A percentile compares a stretch with the other conserved stretches of the same genome.
phyloP scores from a whole-genome alignment of 2,888 invertebrate genomes.

The Cheilosia soror region DNA sequence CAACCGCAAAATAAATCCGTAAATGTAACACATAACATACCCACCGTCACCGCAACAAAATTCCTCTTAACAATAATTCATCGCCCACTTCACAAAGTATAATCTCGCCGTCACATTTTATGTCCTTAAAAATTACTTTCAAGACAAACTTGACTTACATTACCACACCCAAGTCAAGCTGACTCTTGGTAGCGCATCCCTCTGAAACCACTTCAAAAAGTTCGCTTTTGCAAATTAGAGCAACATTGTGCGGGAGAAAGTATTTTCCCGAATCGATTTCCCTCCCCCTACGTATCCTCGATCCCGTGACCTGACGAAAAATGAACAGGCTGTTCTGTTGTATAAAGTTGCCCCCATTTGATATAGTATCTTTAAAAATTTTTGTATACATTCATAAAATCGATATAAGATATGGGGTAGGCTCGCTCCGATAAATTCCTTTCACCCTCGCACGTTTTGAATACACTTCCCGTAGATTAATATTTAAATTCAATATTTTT shows the following conservation, averaged over 20 bases:
- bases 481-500: conserved; percentile 68
- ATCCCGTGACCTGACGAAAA: neutral
- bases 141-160: conserved; percentile 54
- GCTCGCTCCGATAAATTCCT: neutral
- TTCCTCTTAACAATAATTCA: conserved; percentile 26
- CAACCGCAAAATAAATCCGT: conserved; percentile 12
- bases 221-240: conserved; percentile 61
- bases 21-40: conserved; percentile 31
- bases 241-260: conserved; percentile 58
- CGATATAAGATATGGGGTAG: conserved; percentile 47
- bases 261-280: conserved; percentile 54
- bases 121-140: conserved; percentile 61
- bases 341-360: neutral
- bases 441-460: neutral
- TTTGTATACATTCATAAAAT: conserved; percentile 50
- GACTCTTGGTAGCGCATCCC: conserved; percentile 18
- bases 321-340: conserved; percentile 22
- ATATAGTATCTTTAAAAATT: conserved; percentile 15
- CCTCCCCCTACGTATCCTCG: neutral
- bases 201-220: conserved; percentile 32
- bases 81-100: conserved; percentile 30
- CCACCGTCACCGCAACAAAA: conserved; percentile 21
- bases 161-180: conserved; percentile 24
- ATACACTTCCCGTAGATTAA: conserved; percentile 48
- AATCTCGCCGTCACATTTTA: conserved; percentile 57